Evolutionary conservation across 2,888 invertebrate genomes (phyloP).

Genomic region (Teinopalpus imperialis): DNA sequence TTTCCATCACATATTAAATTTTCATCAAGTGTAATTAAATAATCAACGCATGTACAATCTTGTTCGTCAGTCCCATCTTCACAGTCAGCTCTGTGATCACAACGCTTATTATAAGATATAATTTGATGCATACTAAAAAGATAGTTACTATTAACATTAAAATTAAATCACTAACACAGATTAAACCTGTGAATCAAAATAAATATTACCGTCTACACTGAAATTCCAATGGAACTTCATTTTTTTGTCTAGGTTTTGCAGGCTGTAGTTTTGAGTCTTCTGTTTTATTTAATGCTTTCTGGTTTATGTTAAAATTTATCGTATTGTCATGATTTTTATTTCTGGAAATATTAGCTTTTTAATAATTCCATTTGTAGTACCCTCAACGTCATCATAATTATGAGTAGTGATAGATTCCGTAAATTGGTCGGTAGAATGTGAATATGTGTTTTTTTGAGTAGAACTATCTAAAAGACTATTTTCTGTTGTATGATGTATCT

Average conservation of each 20-base stretch:
- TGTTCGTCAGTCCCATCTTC: constrained; percentile 92
- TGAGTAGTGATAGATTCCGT: constrained; percentile 2
- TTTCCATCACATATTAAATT: constrained; percentile 88
- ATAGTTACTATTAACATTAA: constrained; percentile 1
- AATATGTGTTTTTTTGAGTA: not conserved
- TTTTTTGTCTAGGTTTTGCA: constrained; percentile 59
- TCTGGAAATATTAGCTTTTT: too few species aligned
- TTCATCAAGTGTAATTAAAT: constrained; percentile 74
- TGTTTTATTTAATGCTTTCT: constrained; percentile 34
- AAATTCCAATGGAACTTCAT: constrained; percentile 56
- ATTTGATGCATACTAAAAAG: constrained; percentile 84
- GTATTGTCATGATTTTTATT: not conserved
- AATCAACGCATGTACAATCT: constrained; percentile 87
- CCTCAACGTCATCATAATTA: too few species aligned
- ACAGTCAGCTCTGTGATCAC: constrained; percentile 87
- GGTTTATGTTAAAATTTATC: constrained; percentile 20
- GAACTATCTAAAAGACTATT: not conserved
- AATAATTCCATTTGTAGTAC: too few species aligned
- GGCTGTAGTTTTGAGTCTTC: constrained; percentile 53
- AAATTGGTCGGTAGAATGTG: not conserved
- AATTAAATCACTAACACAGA: too few species aligned
- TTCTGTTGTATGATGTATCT: not conserved
- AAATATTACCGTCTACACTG: constrained; percentile 64
- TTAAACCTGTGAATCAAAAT: not conserved
- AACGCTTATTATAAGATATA: constrained; percentile 82